These are phyloP conservation scores for Dendrocopos noguchii DNA, from an alignment of 2,113 vertebrate species.

Conservation along the genomic window DNA sequence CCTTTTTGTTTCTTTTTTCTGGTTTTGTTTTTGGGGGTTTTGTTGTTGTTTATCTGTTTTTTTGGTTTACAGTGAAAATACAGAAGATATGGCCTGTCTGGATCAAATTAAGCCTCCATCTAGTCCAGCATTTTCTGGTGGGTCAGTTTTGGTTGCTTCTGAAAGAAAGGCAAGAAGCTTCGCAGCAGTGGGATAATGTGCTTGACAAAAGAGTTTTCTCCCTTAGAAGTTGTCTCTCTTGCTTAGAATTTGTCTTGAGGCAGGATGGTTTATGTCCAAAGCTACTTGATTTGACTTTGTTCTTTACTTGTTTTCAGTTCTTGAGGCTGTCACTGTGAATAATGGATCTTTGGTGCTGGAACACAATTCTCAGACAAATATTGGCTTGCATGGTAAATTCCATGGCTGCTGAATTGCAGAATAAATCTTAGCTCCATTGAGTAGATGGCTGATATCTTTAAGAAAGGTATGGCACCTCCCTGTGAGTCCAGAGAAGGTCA, in stretches of 20 bases:
- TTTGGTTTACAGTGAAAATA: neutral
- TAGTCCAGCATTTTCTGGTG: neutral
- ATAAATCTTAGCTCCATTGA: slow-evolving; percentile 18
- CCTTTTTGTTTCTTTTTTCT: neutral
- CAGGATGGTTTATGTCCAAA: slow-evolving; percentile 45
- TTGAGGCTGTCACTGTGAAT: slow-evolving; percentile 40
- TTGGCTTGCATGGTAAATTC: slow-evolving; percentile 6
- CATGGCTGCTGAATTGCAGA: neutral
- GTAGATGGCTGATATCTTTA: neutral
- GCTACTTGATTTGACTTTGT: slow-evolving; percentile 56
- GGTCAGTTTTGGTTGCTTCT: neutral
- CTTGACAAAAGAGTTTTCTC: slow-evolving; percentile 37
- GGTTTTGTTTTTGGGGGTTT: neutral
- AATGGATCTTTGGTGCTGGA: slow-evolving; percentile 25
- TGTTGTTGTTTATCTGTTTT: too few relatives aligned
- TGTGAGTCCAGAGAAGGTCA: neutral
- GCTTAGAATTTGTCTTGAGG: slow-evolving; percentile 50
- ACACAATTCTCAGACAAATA: slow-evolving; percentile 31
- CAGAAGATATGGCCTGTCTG: neutral
- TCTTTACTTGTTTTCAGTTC: slow-evolving; percentile 59
- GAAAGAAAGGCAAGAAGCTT: slow-evolving; percentile 14
- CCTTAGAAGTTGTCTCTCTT: slow-evolving; percentile 26
- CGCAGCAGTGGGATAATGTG: slow-evolving; percentile 1
- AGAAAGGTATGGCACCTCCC: neutral
- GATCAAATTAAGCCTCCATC: slow-evolving; percentile 23